Evolutionary conservation across 2,113 vertebrate genomes (phyloP), one percentile per base, ranked within the genome.

Genomic region (Microtus pennsylvanicus): DNA sequence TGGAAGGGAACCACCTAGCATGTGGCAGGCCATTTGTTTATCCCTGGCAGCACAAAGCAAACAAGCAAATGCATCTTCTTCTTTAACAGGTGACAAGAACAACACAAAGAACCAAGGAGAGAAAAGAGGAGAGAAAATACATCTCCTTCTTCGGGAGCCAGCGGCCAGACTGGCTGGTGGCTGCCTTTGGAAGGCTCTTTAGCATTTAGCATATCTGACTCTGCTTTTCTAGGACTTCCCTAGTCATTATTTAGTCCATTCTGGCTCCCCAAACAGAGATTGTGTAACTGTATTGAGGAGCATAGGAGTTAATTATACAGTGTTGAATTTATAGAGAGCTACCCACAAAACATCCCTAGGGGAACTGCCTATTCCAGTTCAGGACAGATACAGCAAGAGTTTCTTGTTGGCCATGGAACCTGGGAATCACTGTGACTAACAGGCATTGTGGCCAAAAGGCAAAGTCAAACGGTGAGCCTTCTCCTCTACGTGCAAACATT

Each of bases 261-360:
- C 8, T 69, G 87, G 92, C 75, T 80, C 76, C 90, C 65, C 33
- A 87, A 93, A 92, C 76, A 87, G 96, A 86, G 92, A 80, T 90
- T 96, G 80, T 58, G 7, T 87, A 95, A 96, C 92, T 80, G 12
- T n/a, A 42, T 33, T 42, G 92, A 94, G 80, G 86, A 81, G 47
- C 42, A 74, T 26, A 78, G 86, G 88, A 95, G 94, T 94, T 96
- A 94, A 97, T 98, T 97, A 92, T 70, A 94, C 92, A 94, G 94
- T 92, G 95, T 91, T 90, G 81, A 58, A 24, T 95, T 96, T 92
- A 76, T 80, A 76, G 78, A 93, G 94, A 50, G 24, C 91, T 69
- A 97, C 77, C 97, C 97, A 89, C 96, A 89, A 81, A 94, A 70
- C 81, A 82, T 96, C 93, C 50, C 50, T 93, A 88, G 58, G 35